These are phyloP conservation scores for Hofmannophila pseudospretella DNA, from an alignment of 2,888 invertebrate species.

Conservation along the genomic window DNA sequence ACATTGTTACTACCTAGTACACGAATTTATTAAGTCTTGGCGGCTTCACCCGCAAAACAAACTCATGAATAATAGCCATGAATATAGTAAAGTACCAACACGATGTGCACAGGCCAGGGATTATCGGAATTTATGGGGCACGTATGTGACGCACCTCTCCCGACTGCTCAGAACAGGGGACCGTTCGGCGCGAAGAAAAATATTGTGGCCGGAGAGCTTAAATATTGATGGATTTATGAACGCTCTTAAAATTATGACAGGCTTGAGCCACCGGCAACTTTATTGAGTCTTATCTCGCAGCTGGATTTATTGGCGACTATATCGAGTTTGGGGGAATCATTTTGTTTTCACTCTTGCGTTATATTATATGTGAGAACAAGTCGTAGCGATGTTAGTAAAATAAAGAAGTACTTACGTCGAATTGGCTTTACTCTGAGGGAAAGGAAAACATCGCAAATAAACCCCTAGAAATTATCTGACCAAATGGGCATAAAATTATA, in stretches of 20 bases:
- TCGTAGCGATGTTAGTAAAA: too few species aligned
- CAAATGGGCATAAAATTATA: too few species aligned
- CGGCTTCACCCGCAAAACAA: slow-evolving; percentile 53
- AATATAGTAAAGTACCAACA: slow-evolving; percentile 51
- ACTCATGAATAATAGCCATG: slow-evolving; percentile 62
- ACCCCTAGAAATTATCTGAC: too few species aligned
- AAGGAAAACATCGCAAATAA: neutral
- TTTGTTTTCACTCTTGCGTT: slow-evolving; percentile 41
- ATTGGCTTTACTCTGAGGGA: neutral
- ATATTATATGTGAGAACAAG: too few species aligned
- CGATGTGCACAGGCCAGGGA: slow-evolving; percentile 55
- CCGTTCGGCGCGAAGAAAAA: slow-evolving; percentile 55
- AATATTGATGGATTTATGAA: slow-evolving; percentile 76
- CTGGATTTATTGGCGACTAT: slow-evolving; percentile 59
- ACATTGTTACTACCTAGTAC: neutral
- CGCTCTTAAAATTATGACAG: slow-evolving; percentile 72
- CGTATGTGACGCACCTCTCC: slow-evolving; percentile 67
- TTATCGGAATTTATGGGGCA: slow-evolving; percentile 70
- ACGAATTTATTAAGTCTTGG: slow-evolving; percentile 57
- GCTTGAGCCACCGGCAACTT: slow-evolving; percentile 54
- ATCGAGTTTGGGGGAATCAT: slow-evolving; percentile 48
- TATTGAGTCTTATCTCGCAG: slow-evolving; percentile 63
- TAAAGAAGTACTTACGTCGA: neutral
- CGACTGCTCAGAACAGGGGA: slow-evolving; percentile 24
- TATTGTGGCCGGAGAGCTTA: slow-evolving; percentile 68